phyloP scores from a whole-genome alignment of 2,113 vertebrate genomes.

The Barbus barbus region DNA sequence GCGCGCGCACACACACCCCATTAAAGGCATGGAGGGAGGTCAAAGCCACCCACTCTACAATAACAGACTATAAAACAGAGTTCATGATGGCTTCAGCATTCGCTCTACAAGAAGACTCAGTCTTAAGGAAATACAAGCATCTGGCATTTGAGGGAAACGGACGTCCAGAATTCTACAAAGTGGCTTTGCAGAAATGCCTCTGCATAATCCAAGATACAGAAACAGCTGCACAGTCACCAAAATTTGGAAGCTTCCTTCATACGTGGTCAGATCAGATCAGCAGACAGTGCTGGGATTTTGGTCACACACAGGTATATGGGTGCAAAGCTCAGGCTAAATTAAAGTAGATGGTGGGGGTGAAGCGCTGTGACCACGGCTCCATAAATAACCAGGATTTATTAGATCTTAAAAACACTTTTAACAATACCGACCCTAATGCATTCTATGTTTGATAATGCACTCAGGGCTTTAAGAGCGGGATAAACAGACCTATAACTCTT shows the following conservation, averaged over 20 bases:
- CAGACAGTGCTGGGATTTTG: constrained; percentile 2
- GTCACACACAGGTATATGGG: constrained; percentile 78
- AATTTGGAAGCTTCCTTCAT: not conserved
- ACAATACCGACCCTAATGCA: constrained; percentile 91
- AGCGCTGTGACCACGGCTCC: constrained; percentile 80
- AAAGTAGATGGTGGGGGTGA: constrained; percentile 88
- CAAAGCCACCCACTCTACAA: constrained; percentile 72
- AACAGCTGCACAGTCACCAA: not conserved
- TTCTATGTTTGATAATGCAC: constrained; percentile 93
- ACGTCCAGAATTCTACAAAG: not conserved
- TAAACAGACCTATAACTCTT: constrained; percentile 90
- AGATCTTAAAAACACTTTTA: constrained; percentile 97
- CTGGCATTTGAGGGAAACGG: not conserved
- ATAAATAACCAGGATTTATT: constrained; percentile 99
- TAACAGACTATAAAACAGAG: constrained; percentile 78
- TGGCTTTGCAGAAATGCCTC: not conserved
- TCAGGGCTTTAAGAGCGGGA: constrained; percentile 88
- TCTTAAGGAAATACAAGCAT: constrained; percentile 15
- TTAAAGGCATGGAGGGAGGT: constrained; percentile 74
- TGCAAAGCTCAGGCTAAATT: constrained; percentile 82
- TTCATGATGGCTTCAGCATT: constrained; percentile 34
- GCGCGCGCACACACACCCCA: not conserved
- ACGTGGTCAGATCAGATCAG: not conserved
- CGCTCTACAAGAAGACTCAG: not conserved
- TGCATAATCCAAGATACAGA: constrained; percentile 2